Conservation (phyloP, 2,888 invertebrate species). For the Athalia rosae region DNA sequence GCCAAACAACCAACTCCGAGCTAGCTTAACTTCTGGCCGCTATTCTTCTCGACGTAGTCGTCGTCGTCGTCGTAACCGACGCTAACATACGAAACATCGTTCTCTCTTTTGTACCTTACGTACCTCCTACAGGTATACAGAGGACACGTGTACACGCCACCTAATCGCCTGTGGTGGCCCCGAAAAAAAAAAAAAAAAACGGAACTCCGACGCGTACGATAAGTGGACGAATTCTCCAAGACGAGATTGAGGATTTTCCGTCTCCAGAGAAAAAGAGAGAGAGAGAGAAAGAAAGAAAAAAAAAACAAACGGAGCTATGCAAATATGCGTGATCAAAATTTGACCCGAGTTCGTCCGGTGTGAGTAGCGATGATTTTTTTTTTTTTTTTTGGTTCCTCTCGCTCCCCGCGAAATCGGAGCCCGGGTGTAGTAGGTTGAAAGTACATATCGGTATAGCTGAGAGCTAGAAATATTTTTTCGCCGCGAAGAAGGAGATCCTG, state of each 20-base stretch:
- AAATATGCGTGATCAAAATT: too few relatives aligned
- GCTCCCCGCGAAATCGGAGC: too few relatives aligned
- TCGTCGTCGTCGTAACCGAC: slow-evolving; percentile 18
- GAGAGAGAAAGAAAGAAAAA: too few relatives aligned
- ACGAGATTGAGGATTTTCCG: too few relatives aligned
- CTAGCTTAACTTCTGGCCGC: not conserved
- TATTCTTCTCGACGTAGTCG: slow-evolving; percentile 27
- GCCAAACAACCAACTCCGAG: slow-evolving; percentile 62
- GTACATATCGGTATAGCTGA: not conserved
- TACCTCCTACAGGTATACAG: not conserved
- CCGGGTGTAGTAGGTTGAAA: not conserved
- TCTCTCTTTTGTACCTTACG: not conserved
- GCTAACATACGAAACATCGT: not conserved
- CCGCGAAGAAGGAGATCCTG: slow-evolving; percentile 1
- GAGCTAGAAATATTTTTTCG: slow-evolving; percentile 27
- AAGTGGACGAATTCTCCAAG: too few relatives aligned
- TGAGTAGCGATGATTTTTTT: too few relatives aligned
- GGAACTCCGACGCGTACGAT: too few relatives aligned
- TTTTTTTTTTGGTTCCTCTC: too few relatives aligned
- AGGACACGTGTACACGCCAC: not conserved
- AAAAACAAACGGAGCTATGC: not conserved
- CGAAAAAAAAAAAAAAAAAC: too few relatives aligned
- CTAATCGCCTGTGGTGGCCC: too few relatives aligned
- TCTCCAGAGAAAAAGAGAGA: too few relatives aligned
- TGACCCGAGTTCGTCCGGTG: too few relatives aligned